Conservation (phyloP, 2,888 invertebrate genomes). For the Drosophila siamana region DNA sequence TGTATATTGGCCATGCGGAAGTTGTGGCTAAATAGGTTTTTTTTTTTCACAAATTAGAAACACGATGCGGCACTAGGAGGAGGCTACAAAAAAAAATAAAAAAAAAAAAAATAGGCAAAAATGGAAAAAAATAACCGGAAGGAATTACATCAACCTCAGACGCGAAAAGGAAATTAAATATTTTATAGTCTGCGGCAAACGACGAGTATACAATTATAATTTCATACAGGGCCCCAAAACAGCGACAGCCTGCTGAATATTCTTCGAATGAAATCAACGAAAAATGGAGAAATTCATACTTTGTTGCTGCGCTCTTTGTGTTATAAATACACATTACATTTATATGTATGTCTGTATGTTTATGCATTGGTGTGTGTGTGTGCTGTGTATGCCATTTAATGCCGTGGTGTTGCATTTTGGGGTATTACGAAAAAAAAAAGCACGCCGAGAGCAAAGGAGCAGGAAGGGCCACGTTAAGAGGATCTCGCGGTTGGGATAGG, state of each 20-base stretch:
- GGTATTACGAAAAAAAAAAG: slow-evolving; percentile 55
- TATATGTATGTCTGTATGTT: slow-evolving; percentile 5
- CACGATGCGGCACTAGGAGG: slow-evolving; percentile 57
- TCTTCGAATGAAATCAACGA: slow-evolving; percentile 64
- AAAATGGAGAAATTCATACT: slow-evolving; percentile 55
- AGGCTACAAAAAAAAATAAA: slow-evolving; percentile 19
- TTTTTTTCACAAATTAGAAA: slow-evolving; percentile 67
- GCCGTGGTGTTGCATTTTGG: slow-evolving; percentile 65
- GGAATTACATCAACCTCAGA: slow-evolving; percentile 75
- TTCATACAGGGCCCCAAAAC: slow-evolving; percentile 34
- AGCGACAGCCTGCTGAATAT: slow-evolving; percentile 36
- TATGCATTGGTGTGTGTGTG: slow-evolving; percentile 1
- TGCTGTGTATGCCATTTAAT: slow-evolving; percentile 46
- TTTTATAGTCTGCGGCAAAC: slow-evolving; percentile 74
- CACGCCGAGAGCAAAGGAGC: slow-evolving; percentile 26
- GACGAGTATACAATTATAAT: slow-evolving; percentile 70
- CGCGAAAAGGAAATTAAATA: slow-evolving; percentile 77
- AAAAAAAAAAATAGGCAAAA: slow-evolving; percentile 1
- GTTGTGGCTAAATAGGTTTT: slow-evolving; percentile 62
- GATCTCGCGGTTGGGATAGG: slow-evolving; percentile 54
- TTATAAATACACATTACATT: not conserved
- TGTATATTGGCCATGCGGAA: slow-evolving; percentile 52
- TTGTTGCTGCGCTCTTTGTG: slow-evolving; percentile 11
- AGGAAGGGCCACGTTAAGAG: slow-evolving; percentile 62
- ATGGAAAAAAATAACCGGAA: slow-evolving; percentile 70